Percentiles rank a stretch among this genome's conserved stretches.
Conservation (phyloP, 2,113 vertebrate species). For the Nesogale talazaci region DNA sequence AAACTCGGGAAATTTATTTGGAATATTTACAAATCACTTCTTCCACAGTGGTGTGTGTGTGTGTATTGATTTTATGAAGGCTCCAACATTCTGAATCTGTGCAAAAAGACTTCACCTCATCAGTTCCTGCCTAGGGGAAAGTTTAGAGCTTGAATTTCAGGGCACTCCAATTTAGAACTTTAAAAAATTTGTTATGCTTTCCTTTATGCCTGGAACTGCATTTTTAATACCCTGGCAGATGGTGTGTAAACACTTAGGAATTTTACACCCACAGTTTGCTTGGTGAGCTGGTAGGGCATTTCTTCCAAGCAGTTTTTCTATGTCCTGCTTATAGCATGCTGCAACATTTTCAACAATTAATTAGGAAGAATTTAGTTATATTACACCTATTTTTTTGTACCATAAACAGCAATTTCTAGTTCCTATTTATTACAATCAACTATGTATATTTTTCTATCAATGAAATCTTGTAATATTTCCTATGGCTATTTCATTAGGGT, state of each 20-base stretch:
- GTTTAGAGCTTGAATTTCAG: slow-evolving; percentile 65
- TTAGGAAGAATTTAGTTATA: slow-evolving; percentile 50
- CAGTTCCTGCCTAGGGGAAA: background rate
- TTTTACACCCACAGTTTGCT: slow-evolving; percentile 72
- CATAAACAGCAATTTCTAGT: background rate
- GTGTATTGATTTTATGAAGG: background rate
- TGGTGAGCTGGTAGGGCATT: slow-evolving; percentile 68
- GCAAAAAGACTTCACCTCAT: background rate
- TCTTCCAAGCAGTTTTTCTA: slow-evolving; percentile 78
- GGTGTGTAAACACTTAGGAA: slow-evolving; percentile 69
- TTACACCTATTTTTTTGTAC: slow-evolving; percentile 26
- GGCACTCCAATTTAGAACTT: slow-evolving; percentile 65
- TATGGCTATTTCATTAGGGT: slow-evolving; percentile 20
- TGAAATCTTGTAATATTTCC: slow-evolving; percentile 13
- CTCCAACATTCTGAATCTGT: background rate
- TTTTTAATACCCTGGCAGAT: slow-evolving; percentile 84
- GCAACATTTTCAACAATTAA: slow-evolving; percentile 40
- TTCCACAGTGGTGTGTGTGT: background rate
- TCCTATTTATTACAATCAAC: slow-evolving; percentile 29
- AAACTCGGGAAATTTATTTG: background rate
- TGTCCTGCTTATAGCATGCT: slow-evolving; percentile 57
- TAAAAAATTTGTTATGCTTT: slow-evolving; percentile 78
- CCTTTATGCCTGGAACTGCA: slow-evolving; percentile 76
- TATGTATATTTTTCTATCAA: slow-evolving; percentile 3
- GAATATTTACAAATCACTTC: background rate